Evolutionary conservation across 1,140 invertebrate genomes (phyloP).

Genomic region (Lethrus apterus): DNA sequence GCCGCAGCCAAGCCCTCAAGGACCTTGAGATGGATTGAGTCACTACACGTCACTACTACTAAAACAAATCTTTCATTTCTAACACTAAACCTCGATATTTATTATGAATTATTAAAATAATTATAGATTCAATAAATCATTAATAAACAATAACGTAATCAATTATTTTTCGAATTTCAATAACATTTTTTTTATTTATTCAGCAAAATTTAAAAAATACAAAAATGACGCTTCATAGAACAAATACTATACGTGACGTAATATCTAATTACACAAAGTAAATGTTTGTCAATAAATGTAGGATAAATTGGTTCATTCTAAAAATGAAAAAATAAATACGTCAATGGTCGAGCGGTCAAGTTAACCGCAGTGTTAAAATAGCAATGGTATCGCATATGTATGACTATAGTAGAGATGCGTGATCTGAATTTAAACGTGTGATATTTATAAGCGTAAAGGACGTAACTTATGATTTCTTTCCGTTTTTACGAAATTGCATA

Average conservation of each 20-base stretch:
- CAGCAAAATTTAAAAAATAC: not conserved
- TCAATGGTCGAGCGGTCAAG: not conserved
- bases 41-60: slow-evolving; percentile 14
- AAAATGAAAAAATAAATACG: no score
- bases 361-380: not conserved
- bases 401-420: not conserved
- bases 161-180: not conserved
- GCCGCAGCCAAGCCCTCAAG: slow-evolving; percentile 18
- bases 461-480: slow-evolving; percentile 4
- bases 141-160: not conserved
- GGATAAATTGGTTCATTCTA: no score
- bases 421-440: not conserved
- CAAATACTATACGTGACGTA: no score
- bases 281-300: no score
- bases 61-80: not conserved
- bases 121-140: not conserved
- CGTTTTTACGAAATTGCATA: not conserved
- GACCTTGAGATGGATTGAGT: slow-evolving; percentile 17
- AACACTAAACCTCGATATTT: not conserved
- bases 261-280: no score
- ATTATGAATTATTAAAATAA: not conserved
- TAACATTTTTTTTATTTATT: not conserved
- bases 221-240: no score
- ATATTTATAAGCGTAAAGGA: slow-evolving; percentile 2
- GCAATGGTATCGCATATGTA: not conserved